phyloP scores from a whole-genome alignment of 2,113 vertebrate genomes.

The Aegithalos caudatus region DNA sequence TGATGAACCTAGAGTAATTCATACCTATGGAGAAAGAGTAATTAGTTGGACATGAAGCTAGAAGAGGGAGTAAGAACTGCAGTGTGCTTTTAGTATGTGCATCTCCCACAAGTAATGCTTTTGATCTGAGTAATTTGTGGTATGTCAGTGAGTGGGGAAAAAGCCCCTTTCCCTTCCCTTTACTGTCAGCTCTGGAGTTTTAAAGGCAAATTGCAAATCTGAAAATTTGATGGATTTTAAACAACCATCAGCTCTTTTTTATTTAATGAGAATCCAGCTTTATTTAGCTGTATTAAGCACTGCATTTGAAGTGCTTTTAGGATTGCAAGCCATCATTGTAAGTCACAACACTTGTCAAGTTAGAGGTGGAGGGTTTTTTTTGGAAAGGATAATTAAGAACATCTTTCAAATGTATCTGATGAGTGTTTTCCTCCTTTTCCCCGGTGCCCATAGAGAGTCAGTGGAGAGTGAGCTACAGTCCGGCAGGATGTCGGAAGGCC shows the following conservation, averaged over 20 bases:
- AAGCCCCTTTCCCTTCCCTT: neutral
- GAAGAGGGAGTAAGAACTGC: neutral
- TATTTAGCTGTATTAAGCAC: neutral
- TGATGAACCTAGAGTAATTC: conserved; percentile 91
- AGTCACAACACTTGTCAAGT: neutral
- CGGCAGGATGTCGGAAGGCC: neutral
- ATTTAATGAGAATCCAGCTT: neutral
- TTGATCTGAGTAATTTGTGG: neutral
- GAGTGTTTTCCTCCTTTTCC: neutral
- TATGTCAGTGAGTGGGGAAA: neutral
- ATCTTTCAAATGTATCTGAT: neutral
- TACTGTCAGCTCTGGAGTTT: neutral
- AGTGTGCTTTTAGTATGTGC: neutral
- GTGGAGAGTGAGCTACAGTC: neutral
- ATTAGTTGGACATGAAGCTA: neutral
- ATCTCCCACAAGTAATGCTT: neutral
- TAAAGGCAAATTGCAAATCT: neutral
- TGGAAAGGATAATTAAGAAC: neutral
- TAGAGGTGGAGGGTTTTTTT: neutral
- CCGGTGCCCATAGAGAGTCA: neutral
- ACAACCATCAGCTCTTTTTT: neutral
- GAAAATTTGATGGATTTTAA: neutral
- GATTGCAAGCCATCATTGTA: neutral
- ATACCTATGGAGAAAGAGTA: conserved; percentile 65
- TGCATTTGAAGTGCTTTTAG: neutral